Conservation (phyloP, 2,113 vertebrate species). For the Erpornis zantholeuca region DNA sequence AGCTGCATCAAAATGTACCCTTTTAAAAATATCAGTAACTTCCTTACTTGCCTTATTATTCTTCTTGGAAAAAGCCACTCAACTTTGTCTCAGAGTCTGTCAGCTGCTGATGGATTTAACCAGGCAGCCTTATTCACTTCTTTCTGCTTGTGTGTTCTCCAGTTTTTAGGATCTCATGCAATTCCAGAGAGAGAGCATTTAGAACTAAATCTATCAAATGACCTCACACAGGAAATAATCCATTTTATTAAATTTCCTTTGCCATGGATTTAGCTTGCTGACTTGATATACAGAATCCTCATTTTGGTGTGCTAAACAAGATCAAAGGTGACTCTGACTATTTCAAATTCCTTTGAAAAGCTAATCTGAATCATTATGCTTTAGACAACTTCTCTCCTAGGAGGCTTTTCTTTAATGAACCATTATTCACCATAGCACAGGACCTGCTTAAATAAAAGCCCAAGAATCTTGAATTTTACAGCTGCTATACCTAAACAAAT, state of each 20-base stretch:
- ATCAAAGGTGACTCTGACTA: constrained; percentile 49
- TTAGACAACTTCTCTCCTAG: constrained; percentile 19
- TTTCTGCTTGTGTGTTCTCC: not conserved
- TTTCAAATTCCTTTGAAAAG: constrained; percentile 44
- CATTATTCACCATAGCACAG: constrained; percentile 18
- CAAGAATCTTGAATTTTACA: not conserved
- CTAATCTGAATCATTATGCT: constrained; percentile 47
- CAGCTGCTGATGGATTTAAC: not conserved
- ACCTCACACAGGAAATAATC: constrained; percentile 35
- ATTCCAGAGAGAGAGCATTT: not conserved
- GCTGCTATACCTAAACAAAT: constrained; percentile 10
- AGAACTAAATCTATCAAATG: constrained; percentile 7
- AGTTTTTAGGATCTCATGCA: not conserved
- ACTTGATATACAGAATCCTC: constrained; percentile 8
- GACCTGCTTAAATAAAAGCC: not conserved
- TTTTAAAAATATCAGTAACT: not conserved
- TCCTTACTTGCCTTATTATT: not conserved
- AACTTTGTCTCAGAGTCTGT: not conserved
- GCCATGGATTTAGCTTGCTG: not conserved
- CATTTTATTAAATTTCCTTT: constrained; percentile 34
- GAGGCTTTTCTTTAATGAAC: constrained; percentile 35
- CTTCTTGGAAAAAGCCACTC: not conserved
- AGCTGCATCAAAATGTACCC: not conserved
- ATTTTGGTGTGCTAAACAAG: constrained; percentile 47
- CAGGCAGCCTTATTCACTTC: not conserved